A percentile compares a stretch with the other conserved stretches of the same genome.
Evolutionary conservation across 2,888 invertebrate species (phyloP).

Genomic region (Odontocerum albicorne): DNA sequence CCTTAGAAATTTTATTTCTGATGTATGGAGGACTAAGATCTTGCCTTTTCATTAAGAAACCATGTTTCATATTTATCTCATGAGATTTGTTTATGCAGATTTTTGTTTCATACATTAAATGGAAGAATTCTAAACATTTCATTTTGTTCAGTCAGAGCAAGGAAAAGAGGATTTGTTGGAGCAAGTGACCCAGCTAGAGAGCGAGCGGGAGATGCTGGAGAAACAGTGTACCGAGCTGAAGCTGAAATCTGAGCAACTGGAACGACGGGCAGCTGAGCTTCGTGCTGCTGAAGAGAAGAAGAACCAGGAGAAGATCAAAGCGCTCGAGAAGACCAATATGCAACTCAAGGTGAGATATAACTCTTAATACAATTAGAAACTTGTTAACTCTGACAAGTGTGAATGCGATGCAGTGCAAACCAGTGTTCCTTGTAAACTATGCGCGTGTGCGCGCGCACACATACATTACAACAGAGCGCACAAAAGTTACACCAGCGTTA

Average conservation of each 20-base stretch:
- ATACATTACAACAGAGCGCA: too few relatives aligned
- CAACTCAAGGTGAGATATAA: constrained; percentile 86
- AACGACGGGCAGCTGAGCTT: constrained; percentile 79
- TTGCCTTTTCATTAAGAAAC: too few relatives aligned
- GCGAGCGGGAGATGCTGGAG: constrained; percentile 66
- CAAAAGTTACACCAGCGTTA: too few relatives aligned
- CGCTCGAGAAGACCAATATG: constrained; percentile 90
- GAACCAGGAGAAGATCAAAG: constrained; percentile 88
- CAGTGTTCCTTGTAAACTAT: too few relatives aligned
- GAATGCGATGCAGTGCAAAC: too few relatives aligned
- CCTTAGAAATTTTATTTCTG: background rate
- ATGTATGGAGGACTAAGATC: background rate
- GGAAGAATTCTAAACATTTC: background rate
- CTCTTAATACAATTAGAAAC: too few relatives aligned
- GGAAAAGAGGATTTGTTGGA: constrained; percentile 81
- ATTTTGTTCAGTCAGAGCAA: constrained; percentile 70
- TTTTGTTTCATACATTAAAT: too few relatives aligned
- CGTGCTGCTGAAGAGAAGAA: constrained; percentile 89
- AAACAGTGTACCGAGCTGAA: constrained; percentile 61
- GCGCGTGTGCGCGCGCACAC: too few relatives aligned
- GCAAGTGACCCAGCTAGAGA: constrained; percentile 69
- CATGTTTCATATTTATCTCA: too few relatives aligned
- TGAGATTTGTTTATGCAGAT: too few relatives aligned
- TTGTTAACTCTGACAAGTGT: too few relatives aligned
- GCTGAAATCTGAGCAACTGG: constrained; percentile 75